Conservation (phyloP, 2,797 vertebrate species). For the Sebastes trivittatus region DNA sequence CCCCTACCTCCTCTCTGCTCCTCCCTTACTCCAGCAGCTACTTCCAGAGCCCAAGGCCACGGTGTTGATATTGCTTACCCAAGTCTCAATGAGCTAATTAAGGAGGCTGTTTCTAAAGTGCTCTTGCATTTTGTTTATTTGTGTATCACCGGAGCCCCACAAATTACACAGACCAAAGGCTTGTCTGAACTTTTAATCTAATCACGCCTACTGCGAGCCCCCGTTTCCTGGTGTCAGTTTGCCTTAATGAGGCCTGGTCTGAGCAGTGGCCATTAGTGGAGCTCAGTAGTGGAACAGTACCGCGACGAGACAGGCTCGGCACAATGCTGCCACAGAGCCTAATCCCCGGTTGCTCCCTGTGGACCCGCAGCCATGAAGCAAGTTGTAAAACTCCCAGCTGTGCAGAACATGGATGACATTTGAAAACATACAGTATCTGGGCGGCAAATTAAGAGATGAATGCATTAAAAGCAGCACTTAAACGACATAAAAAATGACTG, state of each 20-base stretch:
- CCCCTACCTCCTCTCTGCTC: not conserved
- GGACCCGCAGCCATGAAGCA: slow-evolving; percentile 59
- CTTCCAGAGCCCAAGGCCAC: slow-evolving; percentile 59
- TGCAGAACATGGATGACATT: slow-evolving; percentile 72
- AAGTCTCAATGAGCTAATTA: slow-evolving; percentile 79
- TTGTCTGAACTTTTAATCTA: slow-evolving; percentile 81
- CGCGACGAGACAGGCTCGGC: slow-evolving; percentile 58
- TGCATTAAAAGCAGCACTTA: slow-evolving; percentile 53
- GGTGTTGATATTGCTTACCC: slow-evolving; percentile 66
- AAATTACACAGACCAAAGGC: slow-evolving; percentile 80
- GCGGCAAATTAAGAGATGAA: slow-evolving; percentile 61
- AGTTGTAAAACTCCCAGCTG: slow-evolving; percentile 65
- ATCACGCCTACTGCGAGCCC: slow-evolving; percentile 67
- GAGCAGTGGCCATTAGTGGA: slow-evolving; percentile 75
- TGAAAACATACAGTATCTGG: slow-evolving; percentile 58
- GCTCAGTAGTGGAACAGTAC: slow-evolving; percentile 73
- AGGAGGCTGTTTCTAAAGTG: slow-evolving; percentile 72
- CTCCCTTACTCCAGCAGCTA: slow-evolving; percentile 30
- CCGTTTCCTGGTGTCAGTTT: slow-evolving; percentile 75
- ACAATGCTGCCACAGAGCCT: slow-evolving; percentile 61
- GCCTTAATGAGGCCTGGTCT: slow-evolving; percentile 79
- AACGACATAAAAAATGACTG: slow-evolving; percentile 14
- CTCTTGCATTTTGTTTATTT: slow-evolving; percentile 78
- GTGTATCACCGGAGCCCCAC: slow-evolving; percentile 68
- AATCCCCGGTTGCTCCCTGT: slow-evolving; percentile 65